phyloP scores from a whole-genome alignment of 2,888 invertebrate species.

The Cheilosia impressa region DNA sequence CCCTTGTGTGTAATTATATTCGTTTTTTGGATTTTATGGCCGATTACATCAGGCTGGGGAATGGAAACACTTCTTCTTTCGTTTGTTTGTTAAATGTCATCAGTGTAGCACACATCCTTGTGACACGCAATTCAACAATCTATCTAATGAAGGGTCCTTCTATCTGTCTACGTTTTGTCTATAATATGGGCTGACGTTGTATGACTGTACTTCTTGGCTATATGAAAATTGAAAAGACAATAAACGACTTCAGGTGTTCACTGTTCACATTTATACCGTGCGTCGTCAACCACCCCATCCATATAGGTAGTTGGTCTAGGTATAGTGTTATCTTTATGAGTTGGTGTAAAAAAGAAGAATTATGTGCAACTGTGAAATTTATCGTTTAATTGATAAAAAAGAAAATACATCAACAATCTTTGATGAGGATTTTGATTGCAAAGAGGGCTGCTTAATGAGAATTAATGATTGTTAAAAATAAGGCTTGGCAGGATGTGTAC shows the following conservation, averaged over 20 bases:
- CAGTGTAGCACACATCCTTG: conserved; percentile 55
- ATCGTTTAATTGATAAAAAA: conserved; percentile 74
- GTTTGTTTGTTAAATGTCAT: conserved; percentile 64
- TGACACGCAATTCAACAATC: conserved; percentile 74
- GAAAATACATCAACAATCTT: conserved; percentile 36
- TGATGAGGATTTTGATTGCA: conserved; percentile 47
- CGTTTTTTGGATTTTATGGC: conserved; percentile 68
- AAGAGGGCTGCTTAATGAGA: conserved; percentile 59
- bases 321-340: conserved; percentile 53
- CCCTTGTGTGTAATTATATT: conserved; percentile 66
- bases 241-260: conserved; percentile 75
- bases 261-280: conserved; percentile 22
- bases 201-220: conserved; percentile 68
- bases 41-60: conserved; percentile 63
- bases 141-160: conserved; percentile 70
- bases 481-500: conserved; percentile 34
- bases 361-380: conserved; percentile 75
- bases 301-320: background rate
- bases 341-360: conserved; percentile 73
- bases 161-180: conserved; percentile 10
- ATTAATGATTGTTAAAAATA: conserved; percentile 52
- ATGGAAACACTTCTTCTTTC: conserved; percentile 18
- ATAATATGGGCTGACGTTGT: conserved; percentile 3
- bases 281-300: conserved; percentile 57
- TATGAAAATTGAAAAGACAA: conserved; percentile 51